Percentiles rank a stretch among this genome's conserved stretches.
Conservation (phyloP, 2,113 vertebrate genomes). For the Otis tarda region DNA sequence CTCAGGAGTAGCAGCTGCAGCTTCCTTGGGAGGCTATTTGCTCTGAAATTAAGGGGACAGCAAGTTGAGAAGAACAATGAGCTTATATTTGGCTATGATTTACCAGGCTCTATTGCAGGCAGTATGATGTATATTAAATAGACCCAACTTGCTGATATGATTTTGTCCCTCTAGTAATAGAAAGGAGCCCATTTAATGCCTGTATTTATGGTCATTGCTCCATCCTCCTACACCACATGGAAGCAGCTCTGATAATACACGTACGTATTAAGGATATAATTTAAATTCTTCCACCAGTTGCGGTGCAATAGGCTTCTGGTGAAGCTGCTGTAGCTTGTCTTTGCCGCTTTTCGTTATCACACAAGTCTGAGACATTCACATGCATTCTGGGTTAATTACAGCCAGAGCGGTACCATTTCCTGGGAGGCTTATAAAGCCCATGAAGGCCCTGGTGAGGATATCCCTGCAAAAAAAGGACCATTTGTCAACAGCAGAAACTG, state of each 20-base stretch:
- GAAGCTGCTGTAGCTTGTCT: background rate
- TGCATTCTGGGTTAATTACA: background rate
- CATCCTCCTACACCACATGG: background rate
- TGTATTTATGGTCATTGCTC: slow-evolving; percentile 21
- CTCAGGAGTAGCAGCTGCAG: slow-evolving; percentile 32
- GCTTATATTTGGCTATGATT: slow-evolving; percentile 25
- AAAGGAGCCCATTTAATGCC: slow-evolving; percentile 31
- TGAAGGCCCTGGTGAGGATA: background rate
- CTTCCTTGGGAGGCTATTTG: slow-evolving; percentile 32
- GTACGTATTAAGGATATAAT: background rate
- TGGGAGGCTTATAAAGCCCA: background rate
- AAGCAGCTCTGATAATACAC: background rate
- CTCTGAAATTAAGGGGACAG: slow-evolving; percentile 18
- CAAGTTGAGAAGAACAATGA: background rate
- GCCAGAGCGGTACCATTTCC: background rate
- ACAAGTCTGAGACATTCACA: background rate
- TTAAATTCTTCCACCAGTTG: background rate
- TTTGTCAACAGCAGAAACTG: background rate
- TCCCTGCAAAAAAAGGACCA: background rate
- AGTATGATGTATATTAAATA: slow-evolving; percentile 11
- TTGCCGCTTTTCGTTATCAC: background rate
- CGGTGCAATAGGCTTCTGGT: background rate
- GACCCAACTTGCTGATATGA: background rate
- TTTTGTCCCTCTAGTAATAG: slow-evolving; percentile 29
- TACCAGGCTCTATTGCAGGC: slow-evolving; percentile 19